These are phyloP conservation scores for Eulimnadia texana DNA, from an alignment of 1,140 invertebrate species.

Conservation along the genomic window DNA sequence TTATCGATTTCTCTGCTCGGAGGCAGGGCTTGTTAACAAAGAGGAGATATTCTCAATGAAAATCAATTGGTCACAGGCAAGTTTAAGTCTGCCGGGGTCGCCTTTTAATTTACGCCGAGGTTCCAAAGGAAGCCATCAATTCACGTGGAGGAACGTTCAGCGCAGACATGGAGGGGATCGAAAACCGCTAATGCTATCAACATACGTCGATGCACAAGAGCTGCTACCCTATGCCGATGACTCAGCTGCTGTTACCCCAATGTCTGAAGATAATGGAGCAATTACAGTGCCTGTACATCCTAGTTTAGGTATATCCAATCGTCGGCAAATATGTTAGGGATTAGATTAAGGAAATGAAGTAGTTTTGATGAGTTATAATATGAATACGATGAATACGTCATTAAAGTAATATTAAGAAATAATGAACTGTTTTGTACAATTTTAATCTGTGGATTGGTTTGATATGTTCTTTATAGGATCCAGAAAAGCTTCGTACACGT, in stretches of 20 bases:
- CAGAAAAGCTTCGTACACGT: slow-evolving; percentile 83
- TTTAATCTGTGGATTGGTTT: too few species aligned
- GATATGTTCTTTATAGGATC: slow-evolving; percentile 47
- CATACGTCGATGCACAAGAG: slow-evolving; percentile 87
- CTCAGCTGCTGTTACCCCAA: slow-evolving; percentile 91
- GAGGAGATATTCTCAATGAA: too few species aligned
- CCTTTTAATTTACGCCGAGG: slow-evolving; percentile 82
- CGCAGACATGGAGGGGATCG: slow-evolving; percentile 57
- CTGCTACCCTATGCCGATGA: slow-evolving; percentile 94
- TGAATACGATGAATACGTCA: too few species aligned
- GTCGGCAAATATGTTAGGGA: neutral
- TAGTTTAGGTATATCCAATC: neutral
- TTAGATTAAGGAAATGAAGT: too few species aligned
- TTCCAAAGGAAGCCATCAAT: slow-evolving; percentile 80
- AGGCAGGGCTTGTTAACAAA: too few species aligned
- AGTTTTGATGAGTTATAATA: too few species aligned
- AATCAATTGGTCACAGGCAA: slow-evolving; percentile 69
- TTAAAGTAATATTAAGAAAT: too few species aligned
- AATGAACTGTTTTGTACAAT: too few species aligned
- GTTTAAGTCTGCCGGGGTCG: slow-evolving; percentile 88
- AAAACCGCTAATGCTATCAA: slow-evolving; percentile 84
- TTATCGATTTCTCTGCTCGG: too few species aligned
- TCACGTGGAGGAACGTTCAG: slow-evolving; percentile 64
- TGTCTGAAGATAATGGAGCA: slow-evolving; percentile 92
- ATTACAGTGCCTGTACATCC: slow-evolving; percentile 57